phyloP scores from a whole-genome alignment of 2,888 invertebrate species.

The Ochlodes sylvanus region DNA sequence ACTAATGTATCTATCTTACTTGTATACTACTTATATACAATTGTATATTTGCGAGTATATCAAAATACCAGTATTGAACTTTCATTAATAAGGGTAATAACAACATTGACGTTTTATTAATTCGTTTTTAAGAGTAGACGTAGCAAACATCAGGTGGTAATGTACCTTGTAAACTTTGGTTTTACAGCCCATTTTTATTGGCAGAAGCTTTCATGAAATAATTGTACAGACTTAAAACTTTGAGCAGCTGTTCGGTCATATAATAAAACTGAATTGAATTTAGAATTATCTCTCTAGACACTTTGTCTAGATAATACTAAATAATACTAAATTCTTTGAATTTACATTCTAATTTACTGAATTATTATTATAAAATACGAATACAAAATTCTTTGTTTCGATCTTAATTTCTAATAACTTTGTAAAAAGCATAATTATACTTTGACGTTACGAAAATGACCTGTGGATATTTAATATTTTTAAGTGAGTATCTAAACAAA shows the following conservation, averaged over 20 bases:
- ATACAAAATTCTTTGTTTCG: background rate
- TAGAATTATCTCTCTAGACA: background rate
- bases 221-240: conserved; percentile 2
- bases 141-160: background rate
- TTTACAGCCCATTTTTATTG: conserved; percentile 2
- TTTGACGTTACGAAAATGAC: no score
- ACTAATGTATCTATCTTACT: background rate
- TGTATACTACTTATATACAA: no score
- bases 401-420: background rate
- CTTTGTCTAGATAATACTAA: no score
- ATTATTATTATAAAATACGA: background rate
- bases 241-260: conserved; percentile 10
- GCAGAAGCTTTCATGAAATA: conserved; percentile 8
- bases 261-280: conserved; percentile 6
- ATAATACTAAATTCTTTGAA: no score
- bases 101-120: background rate
- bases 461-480: no score
- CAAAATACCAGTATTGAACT: conserved; percentile 15
- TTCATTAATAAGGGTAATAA: conserved; percentile 14
- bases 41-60: background rate
- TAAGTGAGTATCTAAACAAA: background rate
- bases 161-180: background rate
- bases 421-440: no score
- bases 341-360: background rate
- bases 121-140: background rate